These are phyloP conservation scores for Maccullochella peelii DNA, from an alignment of 2,113 vertebrate species.

Conservation along the genomic window DNA sequence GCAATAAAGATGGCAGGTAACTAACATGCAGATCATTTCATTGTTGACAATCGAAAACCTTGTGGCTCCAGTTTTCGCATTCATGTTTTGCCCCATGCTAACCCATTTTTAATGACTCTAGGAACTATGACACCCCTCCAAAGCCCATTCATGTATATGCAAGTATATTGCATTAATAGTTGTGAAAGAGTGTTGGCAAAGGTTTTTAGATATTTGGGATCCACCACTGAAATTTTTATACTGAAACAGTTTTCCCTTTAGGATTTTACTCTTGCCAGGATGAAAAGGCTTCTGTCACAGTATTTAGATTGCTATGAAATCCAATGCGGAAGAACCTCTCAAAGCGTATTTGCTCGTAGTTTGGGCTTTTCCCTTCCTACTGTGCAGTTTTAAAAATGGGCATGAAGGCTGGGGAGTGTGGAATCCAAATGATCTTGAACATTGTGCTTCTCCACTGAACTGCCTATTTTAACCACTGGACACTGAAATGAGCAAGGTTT, in stretches of 20 bases:
- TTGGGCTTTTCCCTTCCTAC: slow-evolving; percentile 24
- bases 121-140: neutral
- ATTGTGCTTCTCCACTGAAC: neutral
- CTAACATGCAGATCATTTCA: neutral
- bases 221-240: slow-evolving; percentile 34
- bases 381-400: slow-evolving; percentile 35
- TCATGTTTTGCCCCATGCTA: neutral
- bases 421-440: slow-evolving; percentile 18
- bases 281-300: slow-evolving; percentile 50
- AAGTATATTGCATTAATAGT: neutral
- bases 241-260: neutral
- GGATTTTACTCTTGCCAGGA: slow-evolving; percentile 39
- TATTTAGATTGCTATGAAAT: slow-evolving; percentile 52
- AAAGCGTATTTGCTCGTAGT: slow-evolving; percentile 37
- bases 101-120: neutral
- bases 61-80: neutral
- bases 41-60: neutral
- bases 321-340: slow-evolving; percentile 36
- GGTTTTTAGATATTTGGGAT: slow-evolving; percentile 8
- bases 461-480: slow-evolving; percentile 1
- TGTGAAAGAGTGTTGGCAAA: neutral
- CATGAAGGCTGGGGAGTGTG: slow-evolving; percentile 10
- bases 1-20: slow-evolving; percentile 79
- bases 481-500: neutral
- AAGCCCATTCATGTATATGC: neutral